Evolutionary conservation across 2,113 vertebrate genomes (phyloP).

Genomic region (Terrapene triunguis): DNA sequence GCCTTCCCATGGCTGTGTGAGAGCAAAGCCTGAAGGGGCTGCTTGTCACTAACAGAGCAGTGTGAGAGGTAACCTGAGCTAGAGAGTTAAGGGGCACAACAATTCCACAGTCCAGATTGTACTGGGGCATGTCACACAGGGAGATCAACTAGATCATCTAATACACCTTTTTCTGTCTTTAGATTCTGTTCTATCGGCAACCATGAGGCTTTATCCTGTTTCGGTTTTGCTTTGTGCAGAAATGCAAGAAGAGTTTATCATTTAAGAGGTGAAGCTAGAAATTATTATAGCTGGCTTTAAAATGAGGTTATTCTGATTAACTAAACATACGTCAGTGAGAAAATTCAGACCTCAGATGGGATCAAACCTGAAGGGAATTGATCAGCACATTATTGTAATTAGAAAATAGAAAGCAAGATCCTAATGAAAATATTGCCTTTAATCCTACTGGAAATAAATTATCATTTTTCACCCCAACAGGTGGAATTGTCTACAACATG

Average conservation of each 20-base stretch:
- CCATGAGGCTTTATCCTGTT: not conserved
- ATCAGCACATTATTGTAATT: not conserved
- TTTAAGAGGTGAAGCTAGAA: not conserved
- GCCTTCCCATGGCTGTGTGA: not conserved
- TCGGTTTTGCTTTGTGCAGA: not conserved
- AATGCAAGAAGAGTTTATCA: not conserved
- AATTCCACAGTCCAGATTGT: not conserved
- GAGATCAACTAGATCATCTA: not conserved
- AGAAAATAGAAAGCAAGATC: conserved; percentile 4
- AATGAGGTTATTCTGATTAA: not conserved
- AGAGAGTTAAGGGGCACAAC: not conserved
- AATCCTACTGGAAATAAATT: not conserved
- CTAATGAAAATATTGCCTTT: not conserved
- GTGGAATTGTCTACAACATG: not conserved
- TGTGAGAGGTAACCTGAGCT: not conserved
- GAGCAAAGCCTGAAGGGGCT: no score
- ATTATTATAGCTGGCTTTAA: not conserved
- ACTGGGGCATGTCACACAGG: not conserved
- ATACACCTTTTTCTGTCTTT: not conserved
- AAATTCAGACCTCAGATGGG: not conserved
- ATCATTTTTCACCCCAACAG: not conserved
- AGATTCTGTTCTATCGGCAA: not conserved
- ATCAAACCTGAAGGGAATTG: not conserved
- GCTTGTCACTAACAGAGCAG: no score
- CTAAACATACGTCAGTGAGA: not conserved